Percentiles rank a stretch among this genome's conserved stretches.
These are phyloP conservation scores for Crypturellus undulatus DNA, from an alignment of 2,113 vertebrate genomes.

Conservation along the genomic window DNA sequence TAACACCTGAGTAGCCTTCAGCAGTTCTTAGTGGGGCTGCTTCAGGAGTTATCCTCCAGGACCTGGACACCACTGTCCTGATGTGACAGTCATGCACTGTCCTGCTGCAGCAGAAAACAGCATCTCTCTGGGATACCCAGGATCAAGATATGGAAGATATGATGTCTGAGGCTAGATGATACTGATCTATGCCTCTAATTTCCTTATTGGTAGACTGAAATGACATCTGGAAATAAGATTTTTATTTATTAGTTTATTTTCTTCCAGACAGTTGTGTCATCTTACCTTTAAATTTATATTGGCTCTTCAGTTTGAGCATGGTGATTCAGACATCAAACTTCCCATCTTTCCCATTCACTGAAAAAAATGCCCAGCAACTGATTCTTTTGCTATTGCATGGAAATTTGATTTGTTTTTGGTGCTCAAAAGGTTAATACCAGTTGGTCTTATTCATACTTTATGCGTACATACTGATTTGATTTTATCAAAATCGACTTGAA, in stretches of 20 bases:
- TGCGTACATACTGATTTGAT: neutral
- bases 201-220: neutral
- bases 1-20: neutral
- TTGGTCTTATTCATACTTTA: neutral
- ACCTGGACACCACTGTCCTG: neutral
- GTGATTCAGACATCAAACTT: neutral
- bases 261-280: neutral
- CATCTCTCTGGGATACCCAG: neutral
- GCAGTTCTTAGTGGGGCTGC: neutral
- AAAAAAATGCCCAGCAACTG: neutral
- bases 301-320: neutral
- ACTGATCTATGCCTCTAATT: neutral
- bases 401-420: neutral
- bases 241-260: neutral
- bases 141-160: neutral
- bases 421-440: neutral
- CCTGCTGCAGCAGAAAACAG: neutral
- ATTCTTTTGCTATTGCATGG: neutral
- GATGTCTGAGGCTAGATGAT: neutral
- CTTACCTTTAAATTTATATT: neutral
- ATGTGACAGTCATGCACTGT: neutral
- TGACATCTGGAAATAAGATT: neutral
- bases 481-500: neutral
- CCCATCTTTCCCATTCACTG: neutral
- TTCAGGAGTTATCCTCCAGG: neutral